phyloP scores from a whole-genome alignment of 1,140 invertebrate species.

The Macrobrachium rosenbergii region DNA sequence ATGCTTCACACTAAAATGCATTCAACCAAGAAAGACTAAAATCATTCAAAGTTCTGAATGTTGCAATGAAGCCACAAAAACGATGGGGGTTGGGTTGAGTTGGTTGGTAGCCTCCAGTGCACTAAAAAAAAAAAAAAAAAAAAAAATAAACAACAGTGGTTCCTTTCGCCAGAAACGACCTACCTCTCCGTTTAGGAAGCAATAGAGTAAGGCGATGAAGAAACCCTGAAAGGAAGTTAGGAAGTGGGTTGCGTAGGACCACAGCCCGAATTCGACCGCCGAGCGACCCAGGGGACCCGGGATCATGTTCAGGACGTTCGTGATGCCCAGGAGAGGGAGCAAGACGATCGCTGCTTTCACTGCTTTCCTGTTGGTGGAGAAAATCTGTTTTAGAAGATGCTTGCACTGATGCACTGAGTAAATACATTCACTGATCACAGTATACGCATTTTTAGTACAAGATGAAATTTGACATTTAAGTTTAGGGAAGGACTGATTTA shows the following conservation, averaged over 20 bases:
- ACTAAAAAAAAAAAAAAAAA: too few species aligned
- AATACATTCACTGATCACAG: too few species aligned
- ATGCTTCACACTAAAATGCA: too few species aligned
- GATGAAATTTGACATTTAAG: too few species aligned
- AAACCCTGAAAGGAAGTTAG: slow-evolving; percentile 78
- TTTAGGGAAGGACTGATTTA: too few species aligned
- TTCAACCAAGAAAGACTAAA: too few species aligned
- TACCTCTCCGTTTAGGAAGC: slow-evolving; percentile 93
- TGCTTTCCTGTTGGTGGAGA: slow-evolving; percentile 77
- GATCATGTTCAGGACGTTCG: slow-evolving; percentile 82
- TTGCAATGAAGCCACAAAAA: too few species aligned
- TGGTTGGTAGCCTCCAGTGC: too few species aligned
- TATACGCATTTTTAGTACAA: too few species aligned
- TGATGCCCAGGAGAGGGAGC: slow-evolving; percentile 85
- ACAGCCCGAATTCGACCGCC: slow-evolving; percentile 81
- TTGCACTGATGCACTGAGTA: not conserved
- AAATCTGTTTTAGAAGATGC: not conserved
- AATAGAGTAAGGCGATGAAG: slow-evolving; percentile 89
- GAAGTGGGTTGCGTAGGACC: slow-evolving; percentile 77
- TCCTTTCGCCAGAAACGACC: not conserved
- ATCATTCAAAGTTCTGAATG: too few species aligned
- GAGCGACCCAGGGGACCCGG: slow-evolving; percentile 77
- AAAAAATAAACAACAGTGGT: too few species aligned
- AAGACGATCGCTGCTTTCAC: slow-evolving; percentile 84
- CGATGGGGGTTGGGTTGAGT: too few species aligned